Evolutionary conservation across 2,797 vertebrate genomes (phyloP).

Genomic region (Enoplosus armatus): DNA sequence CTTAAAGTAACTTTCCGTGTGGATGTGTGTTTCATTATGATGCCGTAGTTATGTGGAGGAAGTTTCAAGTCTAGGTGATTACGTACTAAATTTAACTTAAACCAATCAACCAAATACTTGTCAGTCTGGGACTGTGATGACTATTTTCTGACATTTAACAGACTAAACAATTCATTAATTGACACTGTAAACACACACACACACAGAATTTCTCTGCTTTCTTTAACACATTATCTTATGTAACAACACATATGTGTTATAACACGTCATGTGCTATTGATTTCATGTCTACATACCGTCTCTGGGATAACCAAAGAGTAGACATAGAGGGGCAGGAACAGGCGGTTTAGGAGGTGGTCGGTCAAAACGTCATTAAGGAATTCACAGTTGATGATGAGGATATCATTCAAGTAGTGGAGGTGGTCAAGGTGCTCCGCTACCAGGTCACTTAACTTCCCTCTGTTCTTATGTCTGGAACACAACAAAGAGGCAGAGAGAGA

Average conservation of each 20-base stretch:
- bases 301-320: constrained; percentile 94
- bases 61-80: not conserved
- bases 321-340: constrained; percentile 97
- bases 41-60: not conserved
- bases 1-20: not conserved
- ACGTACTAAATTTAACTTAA: too few relatives aligned
- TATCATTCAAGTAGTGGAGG: constrained; percentile 98
- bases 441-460: constrained; percentile 94
- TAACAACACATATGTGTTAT: not conserved
- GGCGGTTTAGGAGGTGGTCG: constrained; percentile 96
- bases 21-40: constrained; percentile 11
- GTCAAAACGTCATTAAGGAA: constrained; percentile 98
- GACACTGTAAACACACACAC: not conserved
- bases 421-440: constrained; percentile 99
- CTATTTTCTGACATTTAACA: not conserved
- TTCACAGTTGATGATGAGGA: constrained; percentile 98
- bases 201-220: not conserved
- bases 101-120: not conserved
- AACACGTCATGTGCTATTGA: too few relatives aligned
- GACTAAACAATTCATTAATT: not conserved
- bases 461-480: constrained; percentile 92
- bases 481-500: not conserved
- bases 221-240: not conserved
- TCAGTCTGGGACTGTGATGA: not conserved
- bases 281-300: constrained; percentile 68